These are phyloP conservation scores for Cheilosia soror DNA, from an alignment of 2,888 invertebrate species.

Conservation along the genomic window DNA sequence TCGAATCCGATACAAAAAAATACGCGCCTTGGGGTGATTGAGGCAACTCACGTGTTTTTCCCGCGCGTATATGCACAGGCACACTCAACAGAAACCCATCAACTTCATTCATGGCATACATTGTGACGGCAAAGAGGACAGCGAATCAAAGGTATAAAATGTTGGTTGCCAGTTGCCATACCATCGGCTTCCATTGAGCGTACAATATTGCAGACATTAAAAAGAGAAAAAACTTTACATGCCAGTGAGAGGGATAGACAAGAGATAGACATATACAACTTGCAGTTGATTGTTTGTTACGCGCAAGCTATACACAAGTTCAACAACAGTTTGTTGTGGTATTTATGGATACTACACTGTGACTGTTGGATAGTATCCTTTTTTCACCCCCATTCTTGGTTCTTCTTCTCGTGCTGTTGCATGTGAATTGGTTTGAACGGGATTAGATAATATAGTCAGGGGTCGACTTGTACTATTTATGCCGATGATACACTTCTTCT, in stretches of 20 bases:
- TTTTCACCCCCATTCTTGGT: constrained; percentile 5
- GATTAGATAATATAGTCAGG: constrained; percentile 27
- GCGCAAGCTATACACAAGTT: constrained; percentile 32
- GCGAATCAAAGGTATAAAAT: constrained; percentile 17
- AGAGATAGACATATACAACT: not conserved
- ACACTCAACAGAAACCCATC: constrained; percentile 28
- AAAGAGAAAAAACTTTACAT: constrained; percentile 6
- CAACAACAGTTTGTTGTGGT: constrained; percentile 31
- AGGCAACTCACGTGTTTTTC: constrained; percentile 4
- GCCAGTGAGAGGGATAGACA: not conserved
- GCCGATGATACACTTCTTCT: not conserved
- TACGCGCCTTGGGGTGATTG: not conserved
- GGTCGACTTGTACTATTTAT: constrained; percentile 33
- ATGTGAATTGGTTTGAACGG: constrained; percentile 33
- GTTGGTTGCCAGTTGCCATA: not conserved
- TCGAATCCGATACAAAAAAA: not conserved
- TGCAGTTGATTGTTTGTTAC: constrained; percentile 17
- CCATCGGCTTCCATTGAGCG: not conserved
- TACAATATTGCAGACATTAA: not conserved
- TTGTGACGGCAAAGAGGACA: not conserved
- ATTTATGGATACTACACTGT: constrained; percentile 45
- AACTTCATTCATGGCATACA: constrained; percentile 11
- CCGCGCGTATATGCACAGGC: constrained; percentile 1
- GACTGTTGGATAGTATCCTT: constrained; percentile 31
- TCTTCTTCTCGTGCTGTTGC: constrained; percentile 19